Percentiles rank a stretch among this genome's conserved stretches.
phyloP scores from a whole-genome alignment of 1,140 invertebrate genomes.

The Micrasema longulum region DNA sequence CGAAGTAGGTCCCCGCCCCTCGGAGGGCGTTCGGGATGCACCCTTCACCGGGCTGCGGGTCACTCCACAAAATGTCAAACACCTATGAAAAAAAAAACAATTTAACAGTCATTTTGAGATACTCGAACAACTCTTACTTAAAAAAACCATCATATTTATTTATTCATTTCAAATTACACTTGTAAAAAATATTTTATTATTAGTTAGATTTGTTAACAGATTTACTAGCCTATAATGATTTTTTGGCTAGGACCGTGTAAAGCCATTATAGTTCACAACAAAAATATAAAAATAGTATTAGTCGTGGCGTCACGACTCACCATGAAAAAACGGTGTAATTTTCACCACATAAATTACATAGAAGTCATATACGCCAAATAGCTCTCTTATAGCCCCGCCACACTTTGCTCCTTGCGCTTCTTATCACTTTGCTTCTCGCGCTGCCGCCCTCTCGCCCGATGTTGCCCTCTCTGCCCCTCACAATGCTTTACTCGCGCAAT shows the following conservation, averaged over 20 bases:
- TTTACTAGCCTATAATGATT: not conserved
- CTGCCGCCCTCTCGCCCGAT: no score
- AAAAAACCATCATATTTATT: not conserved
- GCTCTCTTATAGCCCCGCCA: no score
- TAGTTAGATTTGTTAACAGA: not conserved
- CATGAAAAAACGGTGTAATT: no score
- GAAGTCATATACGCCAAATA: no score
- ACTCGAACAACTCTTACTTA: not conserved
- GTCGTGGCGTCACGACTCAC: no score
- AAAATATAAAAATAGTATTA: not conserved
- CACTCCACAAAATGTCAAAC: constrained; percentile 92
- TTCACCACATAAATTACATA: no score
- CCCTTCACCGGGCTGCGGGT: constrained; percentile 80
- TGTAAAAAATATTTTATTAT: not conserved
- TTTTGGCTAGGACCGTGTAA: not conserved
- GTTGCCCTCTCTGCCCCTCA: no score
- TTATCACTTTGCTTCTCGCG: no score
- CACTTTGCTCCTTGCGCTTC: no score
- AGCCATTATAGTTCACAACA: not conserved
- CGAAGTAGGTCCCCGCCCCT: constrained; percentile 92
- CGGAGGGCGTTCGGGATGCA: constrained; percentile 86
- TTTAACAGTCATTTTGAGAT: not conserved
- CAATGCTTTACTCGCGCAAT: no score
- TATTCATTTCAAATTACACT: not conserved
- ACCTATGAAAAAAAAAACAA: constrained; percentile 68